These are phyloP conservation scores for Rotaria magnacalcarata DNA, from an alignment of 2,888 invertebrate species.

Conservation along the genomic window DNA sequence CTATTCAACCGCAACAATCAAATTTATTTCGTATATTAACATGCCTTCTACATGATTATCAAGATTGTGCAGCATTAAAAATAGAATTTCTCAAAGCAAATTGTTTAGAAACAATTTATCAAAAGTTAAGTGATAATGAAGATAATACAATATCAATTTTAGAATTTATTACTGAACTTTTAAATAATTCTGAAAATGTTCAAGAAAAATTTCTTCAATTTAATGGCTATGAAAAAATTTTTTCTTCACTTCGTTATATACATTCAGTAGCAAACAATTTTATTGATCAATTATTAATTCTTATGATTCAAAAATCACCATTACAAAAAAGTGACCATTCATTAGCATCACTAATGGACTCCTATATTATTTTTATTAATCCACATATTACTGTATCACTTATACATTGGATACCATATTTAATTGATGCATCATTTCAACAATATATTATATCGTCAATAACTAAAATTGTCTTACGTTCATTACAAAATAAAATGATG, in stretches of 20 bases:
- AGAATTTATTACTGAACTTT: constrained; percentile 6
- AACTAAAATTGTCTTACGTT: background rate
- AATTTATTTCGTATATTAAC: background rate
- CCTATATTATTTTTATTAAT: constrained; percentile 14
- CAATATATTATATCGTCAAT: background rate
- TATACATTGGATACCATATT: background rate
- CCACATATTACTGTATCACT: background rate
- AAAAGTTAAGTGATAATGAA: background rate
- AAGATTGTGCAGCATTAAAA: constrained; percentile 22
- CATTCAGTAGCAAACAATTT: background rate
- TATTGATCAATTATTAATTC: constrained; percentile 1
- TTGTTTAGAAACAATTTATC: background rate
- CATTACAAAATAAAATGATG: constrained; percentile 32
- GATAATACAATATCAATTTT: background rate
- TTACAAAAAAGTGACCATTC: background rate
- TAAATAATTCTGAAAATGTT: constrained; percentile 12
- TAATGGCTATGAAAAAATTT: constrained; percentile 15
- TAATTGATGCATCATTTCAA: background rate
- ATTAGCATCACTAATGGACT: background rate
- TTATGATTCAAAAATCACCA: background rate
- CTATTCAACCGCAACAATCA: background rate
- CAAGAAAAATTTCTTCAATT: constrained; percentile 5
- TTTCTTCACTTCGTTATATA: background rate
- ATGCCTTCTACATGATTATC: background rate
- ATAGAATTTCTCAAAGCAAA: constrained; percentile 13